A percentile compares a stretch with the other conserved stretches of the same genome.
Conservation (phyloP, 2,113 vertebrate genomes). For the Tamias sibiricus region DNA sequence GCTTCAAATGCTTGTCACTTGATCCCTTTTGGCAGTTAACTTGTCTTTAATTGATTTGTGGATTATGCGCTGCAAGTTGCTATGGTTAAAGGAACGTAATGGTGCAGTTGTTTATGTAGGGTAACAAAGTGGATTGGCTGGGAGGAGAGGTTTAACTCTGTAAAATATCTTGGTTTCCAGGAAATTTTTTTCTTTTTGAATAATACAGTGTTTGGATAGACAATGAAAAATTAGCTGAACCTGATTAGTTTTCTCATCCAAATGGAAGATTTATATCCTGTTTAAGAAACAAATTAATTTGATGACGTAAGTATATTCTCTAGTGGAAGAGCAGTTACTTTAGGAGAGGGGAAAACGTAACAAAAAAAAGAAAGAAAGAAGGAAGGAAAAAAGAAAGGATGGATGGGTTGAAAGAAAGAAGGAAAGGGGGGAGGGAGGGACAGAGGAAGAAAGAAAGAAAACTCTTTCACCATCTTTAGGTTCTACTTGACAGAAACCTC, state of each 20-base stretch:
- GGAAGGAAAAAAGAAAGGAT: too few relatives aligned
- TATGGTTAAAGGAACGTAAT: constrained; percentile 48
- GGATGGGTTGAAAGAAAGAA: too few relatives aligned
- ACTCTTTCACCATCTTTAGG: not conserved
- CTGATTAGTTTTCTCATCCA: constrained; percentile 54
- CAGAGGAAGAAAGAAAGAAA: not conserved
- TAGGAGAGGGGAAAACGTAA: constrained; percentile 5
- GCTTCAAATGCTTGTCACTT: constrained; percentile 51
- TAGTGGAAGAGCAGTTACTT: constrained; percentile 9
- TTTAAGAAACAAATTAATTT: constrained; percentile 54
- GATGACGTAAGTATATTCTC: constrained; percentile 65
- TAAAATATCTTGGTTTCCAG: constrained; percentile 33
- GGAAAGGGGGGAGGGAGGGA: not conserved
- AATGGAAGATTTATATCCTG: constrained; percentile 61
- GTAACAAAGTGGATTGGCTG: constrained; percentile 34
- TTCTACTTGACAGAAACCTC: not conserved
- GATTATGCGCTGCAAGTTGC: constrained; percentile 52
- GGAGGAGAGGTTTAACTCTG: not conserved
- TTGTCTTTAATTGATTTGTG: constrained; percentile 65
- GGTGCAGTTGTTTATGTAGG: constrained; percentile 48
- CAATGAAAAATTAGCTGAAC: constrained; percentile 64
- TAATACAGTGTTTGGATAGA: constrained; percentile 61
- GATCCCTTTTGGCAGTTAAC: constrained; percentile 56
- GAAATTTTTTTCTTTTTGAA: not conserved
- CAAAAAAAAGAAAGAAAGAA: not conserved